These are phyloP conservation scores for Halictus rubicundus DNA, from an alignment of 1,140 invertebrate genomes.

Conservation along the genomic window DNA sequence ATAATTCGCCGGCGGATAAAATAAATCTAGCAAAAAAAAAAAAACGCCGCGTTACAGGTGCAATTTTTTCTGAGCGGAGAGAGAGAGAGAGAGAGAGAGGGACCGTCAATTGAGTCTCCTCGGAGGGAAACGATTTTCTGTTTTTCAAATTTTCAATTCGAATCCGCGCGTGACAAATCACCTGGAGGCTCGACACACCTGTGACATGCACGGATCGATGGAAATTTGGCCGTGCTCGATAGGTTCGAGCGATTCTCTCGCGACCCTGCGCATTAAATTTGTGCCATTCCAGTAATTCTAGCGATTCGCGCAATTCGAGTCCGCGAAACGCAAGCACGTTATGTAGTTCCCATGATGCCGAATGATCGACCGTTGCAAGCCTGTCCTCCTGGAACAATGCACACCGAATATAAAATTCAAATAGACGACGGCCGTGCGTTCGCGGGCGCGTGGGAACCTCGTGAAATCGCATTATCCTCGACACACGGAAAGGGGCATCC, in stretches of 20 bases:
- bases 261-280: slow-evolving; percentile 33
- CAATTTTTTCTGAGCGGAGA: neutral
- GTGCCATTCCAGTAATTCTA: slow-evolving; percentile 31
- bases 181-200: slow-evolving; percentile 10
- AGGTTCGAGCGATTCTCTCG: slow-evolving; percentile 15
- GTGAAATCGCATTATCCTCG: slow-evolving; percentile 57
- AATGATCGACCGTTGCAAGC: slow-evolving; percentile 12
- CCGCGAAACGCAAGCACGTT: slow-evolving; percentile 28
- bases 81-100: too few species aligned
- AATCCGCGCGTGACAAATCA: slow-evolving; percentile 17
- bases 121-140: neutral
- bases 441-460: slow-evolving; percentile 22
- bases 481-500: slow-evolving; percentile 2
- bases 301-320: slow-evolving; percentile 32
- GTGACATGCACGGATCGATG: slow-evolving; percentile 27
- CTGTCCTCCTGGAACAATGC: slow-evolving; percentile 45
- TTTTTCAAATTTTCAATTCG: slow-evolving; percentile 5
- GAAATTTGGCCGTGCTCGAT: slow-evolving; percentile 21
- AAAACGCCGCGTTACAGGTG: too few species aligned
- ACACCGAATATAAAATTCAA: slow-evolving; percentile 60
- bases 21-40: too few species aligned
- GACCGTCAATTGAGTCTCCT: neutral
- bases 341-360: slow-evolving; percentile 8
- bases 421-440: slow-evolving; percentile 42
- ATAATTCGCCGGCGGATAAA: too few species aligned